A percentile compares a stretch with the other conserved stretches of the same genome.
These are phyloP conservation scores for Paralvinella palmiformis DNA, from an alignment of 1,140 invertebrate species.

Conservation along the genomic window DNA sequence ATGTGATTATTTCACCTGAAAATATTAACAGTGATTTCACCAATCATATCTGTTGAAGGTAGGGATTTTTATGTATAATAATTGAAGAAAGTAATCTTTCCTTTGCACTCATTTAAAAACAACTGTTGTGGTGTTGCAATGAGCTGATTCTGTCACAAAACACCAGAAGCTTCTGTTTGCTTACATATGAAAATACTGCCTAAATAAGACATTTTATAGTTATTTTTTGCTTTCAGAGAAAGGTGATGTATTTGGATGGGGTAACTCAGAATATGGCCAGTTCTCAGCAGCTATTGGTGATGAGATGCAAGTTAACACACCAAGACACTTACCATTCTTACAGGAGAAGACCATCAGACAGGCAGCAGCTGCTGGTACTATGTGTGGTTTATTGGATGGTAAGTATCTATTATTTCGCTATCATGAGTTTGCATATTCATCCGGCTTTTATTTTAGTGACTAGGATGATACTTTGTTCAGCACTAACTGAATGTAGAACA, in stretches of 20 bases:
- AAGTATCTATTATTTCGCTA: too few relatives aligned
- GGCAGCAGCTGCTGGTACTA: conserved; percentile 79
- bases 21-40: too few relatives aligned
- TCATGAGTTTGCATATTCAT: too few relatives aligned
- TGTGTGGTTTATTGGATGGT: conserved; percentile 79
- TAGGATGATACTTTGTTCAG: too few relatives aligned
- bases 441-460: too few relatives aligned
- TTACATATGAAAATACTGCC: background rate
- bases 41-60: too few relatives aligned
- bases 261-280: conserved; percentile 91
- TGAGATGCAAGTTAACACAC: conserved; percentile 55
- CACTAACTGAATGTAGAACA: too few relatives aligned
- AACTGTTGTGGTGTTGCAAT: background rate
- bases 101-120: background rate
- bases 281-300: conserved; percentile 51
- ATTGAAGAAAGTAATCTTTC: background rate
- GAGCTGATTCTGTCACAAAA: background rate
- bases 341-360: conserved; percentile 68
- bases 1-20: too few relatives aligned
- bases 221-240: conserved; percentile 59
- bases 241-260: conserved; percentile 94
- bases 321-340: conserved; percentile 58
- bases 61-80: too few relatives aligned
- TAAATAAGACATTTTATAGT: background rate
- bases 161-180: background rate